Evolutionary conservation across 2,888 invertebrate species (phyloP).

Genomic region (Idaea dimidiata): DNA sequence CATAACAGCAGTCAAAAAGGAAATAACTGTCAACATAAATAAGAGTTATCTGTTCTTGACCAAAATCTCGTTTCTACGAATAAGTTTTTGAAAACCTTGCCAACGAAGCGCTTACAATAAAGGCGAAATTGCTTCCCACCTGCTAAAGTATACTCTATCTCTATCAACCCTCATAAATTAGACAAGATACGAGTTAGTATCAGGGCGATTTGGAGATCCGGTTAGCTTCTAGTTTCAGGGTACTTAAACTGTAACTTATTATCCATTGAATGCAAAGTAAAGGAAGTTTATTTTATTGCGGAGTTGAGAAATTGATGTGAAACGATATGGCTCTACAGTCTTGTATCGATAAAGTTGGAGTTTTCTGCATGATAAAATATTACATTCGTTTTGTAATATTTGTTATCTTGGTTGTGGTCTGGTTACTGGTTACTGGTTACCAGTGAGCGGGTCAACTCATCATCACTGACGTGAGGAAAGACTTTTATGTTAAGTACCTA

Average conservation of each 20-base stretch:
- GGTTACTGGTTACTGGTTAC: too few species aligned
- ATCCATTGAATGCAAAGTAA: slow-evolving; percentile 10
- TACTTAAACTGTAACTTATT: slow-evolving; percentile 15
- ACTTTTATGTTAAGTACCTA: too few species aligned
- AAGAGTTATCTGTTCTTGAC: slow-evolving; percentile 2
- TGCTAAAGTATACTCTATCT: slow-evolving; percentile 13
- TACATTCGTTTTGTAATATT: background rate
- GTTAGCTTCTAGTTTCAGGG: slow-evolving; percentile 11
- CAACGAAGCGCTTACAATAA: slow-evolving; percentile 11
- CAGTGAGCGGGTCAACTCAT: too few species aligned
- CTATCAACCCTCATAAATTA: slow-evolving; percentile 20
- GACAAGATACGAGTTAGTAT: slow-evolving; percentile 20
- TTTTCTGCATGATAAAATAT: background rate
- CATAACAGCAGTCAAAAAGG: background rate
- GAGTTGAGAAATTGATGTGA: background rate
- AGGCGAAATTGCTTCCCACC: slow-evolving; percentile 19
- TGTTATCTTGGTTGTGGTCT: background rate
- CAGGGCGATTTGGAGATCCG: slow-evolving; percentile 11
- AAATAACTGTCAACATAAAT: slow-evolving; percentile 4
- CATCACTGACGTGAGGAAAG: too few species aligned
- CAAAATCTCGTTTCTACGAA: slow-evolving; percentile 1
- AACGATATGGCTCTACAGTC: background rate
- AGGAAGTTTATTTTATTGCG: slow-evolving; percentile 4
- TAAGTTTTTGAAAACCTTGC: slow-evolving; percentile 1
- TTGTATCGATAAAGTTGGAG: background rate